These are phyloP conservation scores for Phataginus tetradactyla DNA, from an alignment of 2,797 vertebrate species.

Conservation along the genomic window DNA sequence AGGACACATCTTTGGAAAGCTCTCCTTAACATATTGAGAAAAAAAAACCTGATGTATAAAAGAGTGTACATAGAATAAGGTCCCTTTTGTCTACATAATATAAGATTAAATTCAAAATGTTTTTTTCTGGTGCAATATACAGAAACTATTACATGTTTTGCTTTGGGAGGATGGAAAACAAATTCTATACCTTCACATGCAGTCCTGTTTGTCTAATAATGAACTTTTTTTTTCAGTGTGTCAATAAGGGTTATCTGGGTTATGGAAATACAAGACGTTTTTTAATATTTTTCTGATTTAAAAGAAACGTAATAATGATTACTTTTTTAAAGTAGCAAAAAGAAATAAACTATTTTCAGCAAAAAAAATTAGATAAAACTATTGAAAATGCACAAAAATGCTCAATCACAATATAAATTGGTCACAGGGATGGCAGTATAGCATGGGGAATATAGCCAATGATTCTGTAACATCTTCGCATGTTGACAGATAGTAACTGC, in stretches of 20 bases:
- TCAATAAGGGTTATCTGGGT: background rate
- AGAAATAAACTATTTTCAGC: constrained; percentile 16
- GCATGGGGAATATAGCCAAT: no score
- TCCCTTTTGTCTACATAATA: background rate
- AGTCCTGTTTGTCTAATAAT: background rate
- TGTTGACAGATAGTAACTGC: no score
- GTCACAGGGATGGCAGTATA: no score
- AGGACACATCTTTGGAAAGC: constrained; percentile 17
- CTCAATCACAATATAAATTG: no score
- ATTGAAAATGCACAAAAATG: background rate
- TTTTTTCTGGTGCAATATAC: background rate
- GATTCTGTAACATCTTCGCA: no score
- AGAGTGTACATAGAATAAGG: background rate
- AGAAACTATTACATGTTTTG: background rate
- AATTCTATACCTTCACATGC: background rate
- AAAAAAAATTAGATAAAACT: constrained; percentile 52
- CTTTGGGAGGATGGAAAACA: constrained; percentile 22
- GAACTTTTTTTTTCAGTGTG: background rate
- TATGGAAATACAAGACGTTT: background rate
- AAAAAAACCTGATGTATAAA: background rate
- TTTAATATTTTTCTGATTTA: constrained; percentile 3
- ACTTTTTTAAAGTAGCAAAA: background rate
- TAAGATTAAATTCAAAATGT: constrained; percentile 3
- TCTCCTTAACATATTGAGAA: background rate
- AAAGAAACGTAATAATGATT: background rate